Base-by-base conservation (phyloP, 2,888 invertebrate species). In the Thalpophila matura region DNA sequence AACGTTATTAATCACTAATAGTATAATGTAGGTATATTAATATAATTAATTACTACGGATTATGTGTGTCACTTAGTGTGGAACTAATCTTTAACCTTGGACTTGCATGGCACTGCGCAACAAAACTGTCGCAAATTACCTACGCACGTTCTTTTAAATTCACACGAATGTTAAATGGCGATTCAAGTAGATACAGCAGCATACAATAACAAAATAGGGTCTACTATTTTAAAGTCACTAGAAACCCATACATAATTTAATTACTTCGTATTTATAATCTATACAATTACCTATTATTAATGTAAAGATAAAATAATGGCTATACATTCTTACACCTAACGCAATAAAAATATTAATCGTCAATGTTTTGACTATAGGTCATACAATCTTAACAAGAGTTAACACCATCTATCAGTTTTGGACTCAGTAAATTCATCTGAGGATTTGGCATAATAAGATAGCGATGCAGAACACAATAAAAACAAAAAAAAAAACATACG, bases 381-480 rank as follows among this genome's bases (percentile, higher is more conserved):
- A 29, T 26, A 55, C n/a, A 33, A 33, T 31, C n/a, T 31, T 20
- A 10, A 9, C 2, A 54, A 2, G 0, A 59, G 42, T 31, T 42
- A 66, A 66, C 12, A 53, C 2, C 1, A 31, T 14, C n/a, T n/a
- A n/a, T n/a, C n/a, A n/a, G n/a, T n/a, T n/a, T n/a, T n/a, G n/a
- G n/a, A n/a, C n/a, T n/a, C n/a, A n/a, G n/a, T n/a, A n/a, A n/a
- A n/a, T n/a, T n/a, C 7, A 37, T 14, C n/a, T 35, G 16, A n/a
- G 55, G 55, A 33, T 37, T 61, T 1, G 24, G 20, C 10, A 26
- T 31, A 37, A 22, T 38, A 27, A 37, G 9, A 47, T 14, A 20
- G 64, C 71, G n/a, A 29, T 26, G 71, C 71, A 68, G 22, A 43
- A 29, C 9, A 50, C 26, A 16, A 4, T 12, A 29, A 38, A 33